A percentile compares a stretch with the other conserved stretches of the same genome.
phyloP scores from a whole-genome alignment of 2,113 vertebrate genomes.

The Megalops atlanticus region DNA sequence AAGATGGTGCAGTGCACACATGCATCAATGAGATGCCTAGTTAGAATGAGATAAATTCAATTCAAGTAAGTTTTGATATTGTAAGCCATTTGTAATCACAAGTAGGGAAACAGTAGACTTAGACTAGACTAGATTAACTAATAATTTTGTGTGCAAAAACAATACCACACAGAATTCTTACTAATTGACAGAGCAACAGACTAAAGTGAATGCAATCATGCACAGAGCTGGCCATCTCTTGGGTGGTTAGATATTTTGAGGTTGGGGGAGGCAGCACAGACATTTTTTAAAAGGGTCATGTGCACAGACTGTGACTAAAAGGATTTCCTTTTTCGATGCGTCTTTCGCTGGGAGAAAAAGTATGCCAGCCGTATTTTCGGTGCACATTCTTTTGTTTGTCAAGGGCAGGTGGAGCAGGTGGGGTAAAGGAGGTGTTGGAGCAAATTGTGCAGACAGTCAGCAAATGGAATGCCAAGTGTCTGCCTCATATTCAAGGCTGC shows the following conservation, averaged over 20 bases:
- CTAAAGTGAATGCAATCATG: too few relatives aligned
- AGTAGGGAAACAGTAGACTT: too few relatives aligned
- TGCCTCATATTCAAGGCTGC: slow-evolving; percentile 26
- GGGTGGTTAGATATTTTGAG: too few relatives aligned
- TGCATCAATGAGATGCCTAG: background rate
- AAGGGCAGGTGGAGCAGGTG: slow-evolving; percentile 29
- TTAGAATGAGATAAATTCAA: background rate
- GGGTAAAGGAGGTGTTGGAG: slow-evolving; percentile 51
- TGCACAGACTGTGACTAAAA: background rate
- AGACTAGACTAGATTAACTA: too few relatives aligned
- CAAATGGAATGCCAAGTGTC: slow-evolving; percentile 48
- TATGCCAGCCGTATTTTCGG: slow-evolving; percentile 12
- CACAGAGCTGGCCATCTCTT: too few relatives aligned
- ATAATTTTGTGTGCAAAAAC: too few relatives aligned
- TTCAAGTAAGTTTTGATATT: background rate
- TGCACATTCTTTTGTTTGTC: slow-evolving; percentile 19
- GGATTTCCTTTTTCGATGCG: slow-evolving; percentile 35
- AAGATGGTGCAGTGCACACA: background rate
- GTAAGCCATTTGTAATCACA: background rate
- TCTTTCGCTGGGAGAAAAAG: slow-evolving; percentile 23
- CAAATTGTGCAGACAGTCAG: slow-evolving; percentile 29
- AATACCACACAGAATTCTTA: too few relatives aligned
- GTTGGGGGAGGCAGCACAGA: too few relatives aligned
- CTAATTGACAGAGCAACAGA: too few relatives aligned
- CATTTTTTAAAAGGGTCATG: too few relatives aligned